phyloP scores from a whole-genome alignment of 2,113 vertebrate genomes.

The Chaetorhynchus papuensis region DNA sequence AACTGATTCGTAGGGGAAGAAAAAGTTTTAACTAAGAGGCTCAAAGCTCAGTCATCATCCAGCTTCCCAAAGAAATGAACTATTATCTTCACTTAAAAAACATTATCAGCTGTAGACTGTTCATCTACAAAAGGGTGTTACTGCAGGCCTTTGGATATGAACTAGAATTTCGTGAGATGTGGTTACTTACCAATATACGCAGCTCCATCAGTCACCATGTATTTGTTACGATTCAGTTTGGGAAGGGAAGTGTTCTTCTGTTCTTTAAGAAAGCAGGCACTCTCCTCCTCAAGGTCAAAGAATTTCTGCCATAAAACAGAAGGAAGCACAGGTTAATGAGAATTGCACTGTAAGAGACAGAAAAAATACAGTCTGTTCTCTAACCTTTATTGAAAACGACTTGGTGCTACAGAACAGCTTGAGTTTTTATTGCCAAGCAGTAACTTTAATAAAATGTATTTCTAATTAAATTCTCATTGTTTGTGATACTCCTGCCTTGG shows the following conservation, averaged over 20 bases:
- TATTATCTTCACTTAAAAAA: not conserved
- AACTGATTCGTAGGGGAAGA: not conserved
- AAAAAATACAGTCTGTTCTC: not conserved
- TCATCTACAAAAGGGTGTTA: not conserved
- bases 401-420: not conserved
- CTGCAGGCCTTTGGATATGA: not conserved
- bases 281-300: conserved; percentile 85
- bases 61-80: not conserved
- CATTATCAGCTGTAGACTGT: not conserved
- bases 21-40: not conserved
- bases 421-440: not conserved
- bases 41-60: not conserved
- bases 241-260: conserved; percentile 77
- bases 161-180: not conserved
- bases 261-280: conserved; percentile 74
- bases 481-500: not conserved
- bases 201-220: conserved; percentile 91
- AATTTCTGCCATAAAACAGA: conserved; percentile 81
- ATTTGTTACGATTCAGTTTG: conserved; percentile 90
- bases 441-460: not conserved
- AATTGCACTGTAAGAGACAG: not conserved
- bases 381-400: not conserved
- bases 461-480: not conserved
- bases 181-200: conserved; percentile 86
- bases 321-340: not conserved